Evolutionary conservation across 2,888 invertebrate species (phyloP).

Genomic region (Acronicta alni): DNA sequence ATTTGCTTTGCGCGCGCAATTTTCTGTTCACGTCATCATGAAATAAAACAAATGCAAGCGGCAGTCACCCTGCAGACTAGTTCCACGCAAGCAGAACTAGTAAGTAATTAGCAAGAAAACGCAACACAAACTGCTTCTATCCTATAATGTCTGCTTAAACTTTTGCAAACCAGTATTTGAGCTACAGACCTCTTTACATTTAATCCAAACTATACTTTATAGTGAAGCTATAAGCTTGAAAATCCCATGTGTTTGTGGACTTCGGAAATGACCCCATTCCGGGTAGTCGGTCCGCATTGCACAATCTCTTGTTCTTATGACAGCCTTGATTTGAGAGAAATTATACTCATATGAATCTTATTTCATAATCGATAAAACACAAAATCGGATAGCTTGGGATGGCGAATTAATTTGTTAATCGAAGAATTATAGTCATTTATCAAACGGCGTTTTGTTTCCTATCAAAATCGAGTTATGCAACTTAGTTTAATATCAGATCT

Average conservation of each 20-base stretch:
- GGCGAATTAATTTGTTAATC: slow-evolving; percentile 44
- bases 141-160: slow-evolving; percentile 40
- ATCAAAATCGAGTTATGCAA: slow-evolving; percentile 20
- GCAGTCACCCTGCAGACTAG: neutral
- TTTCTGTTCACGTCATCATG: no score
- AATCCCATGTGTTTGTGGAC: slow-evolving; percentile 16
- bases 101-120: slow-evolving; percentile 33
- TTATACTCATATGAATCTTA: slow-evolving; percentile 47
- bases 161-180: slow-evolving; percentile 52
- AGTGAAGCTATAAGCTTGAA: neutral
- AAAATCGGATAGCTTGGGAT: slow-evolving; percentile 16
- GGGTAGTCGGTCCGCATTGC: slow-evolving; percentile 54
- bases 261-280: slow-evolving; percentile 75
- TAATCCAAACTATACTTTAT: slow-evolving; percentile 27
- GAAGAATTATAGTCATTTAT: slow-evolving; percentile 35
- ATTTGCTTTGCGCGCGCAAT: no score
- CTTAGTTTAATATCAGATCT: neutral
- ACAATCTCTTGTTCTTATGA: slow-evolving; percentile 64
- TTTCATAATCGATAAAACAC: slow-evolving; percentile 8
- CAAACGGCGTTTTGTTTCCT: slow-evolving; percentile 33
- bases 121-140: slow-evolving; percentile 39
- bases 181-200: slow-evolving; percentile 6
- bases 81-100: slow-evolving; percentile 4
- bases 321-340: slow-evolving; percentile 56
- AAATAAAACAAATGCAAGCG: no score